Evolutionary conservation across 2,113 vertebrate genomes (phyloP), one percentile per base, ranked within the genome.

Genomic region (Poecilia latipinna): DNA sequence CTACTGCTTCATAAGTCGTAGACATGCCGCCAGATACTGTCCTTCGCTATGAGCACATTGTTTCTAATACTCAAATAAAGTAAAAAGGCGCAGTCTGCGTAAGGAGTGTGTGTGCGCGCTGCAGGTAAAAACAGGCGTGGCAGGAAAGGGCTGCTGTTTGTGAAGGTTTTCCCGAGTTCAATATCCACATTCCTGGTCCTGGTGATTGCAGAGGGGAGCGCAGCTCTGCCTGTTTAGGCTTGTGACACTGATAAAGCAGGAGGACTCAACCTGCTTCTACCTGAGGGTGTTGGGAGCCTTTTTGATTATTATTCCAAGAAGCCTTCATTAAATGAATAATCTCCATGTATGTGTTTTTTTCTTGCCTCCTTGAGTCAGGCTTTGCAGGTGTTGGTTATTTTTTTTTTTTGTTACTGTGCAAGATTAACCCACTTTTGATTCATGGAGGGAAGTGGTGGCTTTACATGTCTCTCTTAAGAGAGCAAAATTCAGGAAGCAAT

Each of bases 41-140:
- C 65, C n/a, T 66, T 5, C 17, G 4, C 44, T 4, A 12, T 5
- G 13, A 67, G 48, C 17, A 69, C 73, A 3, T 28, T 44, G 17
- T 65, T 31, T 13, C 26, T 6, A 29, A 62, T 28, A 29, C 13
- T 29, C 39, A 62, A 5, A 44, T 62, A 66, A n/a, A 44, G 22
- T 24, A 71, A 37, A 29, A 54, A n/a, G n/a, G 19, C 24, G 1
- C 44, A 66, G 24, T 68, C 57, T 70, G 32, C 61, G 39, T 26
- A 51, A 39, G 60, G 68, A 71, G 29, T 65, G 44, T 39, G 65
- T 10, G 33, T 78, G 31, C 63, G 72, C 44, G 39, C 60, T 74
- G 39, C 87, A 88, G 87, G 87, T 89, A 73, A 57, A 48, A 68
- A 82, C 81, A 78, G 87, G 89, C 74, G 86, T 84, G 83, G 78